phyloP scores from a whole-genome alignment of 1,140 invertebrate genomes.

The Parapsyche elsis region DNA sequence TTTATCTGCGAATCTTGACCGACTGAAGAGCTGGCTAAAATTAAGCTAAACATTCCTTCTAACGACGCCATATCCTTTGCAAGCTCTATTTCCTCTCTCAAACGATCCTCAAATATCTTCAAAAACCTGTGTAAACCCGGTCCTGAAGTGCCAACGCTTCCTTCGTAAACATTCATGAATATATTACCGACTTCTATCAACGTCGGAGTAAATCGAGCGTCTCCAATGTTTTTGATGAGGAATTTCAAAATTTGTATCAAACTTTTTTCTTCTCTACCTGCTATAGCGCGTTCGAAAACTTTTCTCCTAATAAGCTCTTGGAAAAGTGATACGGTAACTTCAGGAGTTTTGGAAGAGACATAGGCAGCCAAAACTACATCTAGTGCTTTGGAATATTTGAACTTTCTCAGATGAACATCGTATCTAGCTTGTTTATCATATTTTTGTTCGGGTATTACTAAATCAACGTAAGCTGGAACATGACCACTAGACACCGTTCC shows the following conservation, averaged over 20 bases:
- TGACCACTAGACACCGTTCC: constrained; percentile 69
- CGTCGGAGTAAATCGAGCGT: constrained; percentile 77
- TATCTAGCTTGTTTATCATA: constrained; percentile 68
- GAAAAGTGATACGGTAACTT: constrained; percentile 81
- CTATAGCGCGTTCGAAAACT: constrained; percentile 77
- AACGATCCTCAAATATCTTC: constrained; percentile 68
- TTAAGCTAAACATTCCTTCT: constrained; percentile 76
- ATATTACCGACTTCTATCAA: constrained; percentile 79
- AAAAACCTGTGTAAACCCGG: constrained; percentile 72
- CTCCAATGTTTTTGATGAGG: constrained; percentile 80
- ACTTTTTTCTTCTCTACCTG: constrained; percentile 74
- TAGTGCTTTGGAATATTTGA: constrained; percentile 85
- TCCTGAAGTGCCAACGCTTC: constrained; percentile 68
- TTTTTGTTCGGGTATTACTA: constrained; percentile 65
- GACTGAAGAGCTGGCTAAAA: constrained; percentile 71
- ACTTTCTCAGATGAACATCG: constrained; percentile 82
- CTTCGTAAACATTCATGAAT: constrained; percentile 80
- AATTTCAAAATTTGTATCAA: constrained; percentile 79
- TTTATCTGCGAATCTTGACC: constrained; percentile 57
- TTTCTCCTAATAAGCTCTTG: constrained; percentile 85
- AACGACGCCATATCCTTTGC: constrained; percentile 71
- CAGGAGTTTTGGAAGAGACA: constrained; percentile 74
- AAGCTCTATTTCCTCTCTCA: constrained; percentile 76
- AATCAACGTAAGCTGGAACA: constrained; percentile 67
- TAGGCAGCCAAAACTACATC: constrained; percentile 75